Evolutionary conservation across 2,888 invertebrate genomes (phyloP), one percentile per base, ranked within the genome.

Genomic region (Sinodicranocentrus sp.): DNA sequence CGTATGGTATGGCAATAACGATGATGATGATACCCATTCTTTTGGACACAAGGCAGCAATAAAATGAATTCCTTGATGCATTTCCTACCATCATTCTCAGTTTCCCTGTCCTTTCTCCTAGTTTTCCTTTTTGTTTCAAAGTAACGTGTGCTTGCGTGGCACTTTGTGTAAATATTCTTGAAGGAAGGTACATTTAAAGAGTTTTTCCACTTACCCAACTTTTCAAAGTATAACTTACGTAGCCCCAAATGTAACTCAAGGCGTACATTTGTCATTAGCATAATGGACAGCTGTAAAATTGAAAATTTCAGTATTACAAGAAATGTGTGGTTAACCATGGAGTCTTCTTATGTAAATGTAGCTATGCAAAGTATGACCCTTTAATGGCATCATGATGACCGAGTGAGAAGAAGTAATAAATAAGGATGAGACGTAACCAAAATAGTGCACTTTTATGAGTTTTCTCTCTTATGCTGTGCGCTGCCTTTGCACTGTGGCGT

Each of bases 41-140:
- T 43, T 63, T 75, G 75, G 65, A 63, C 75, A 75, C 63, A 63
- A 63, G 63, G 26, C 48, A 75, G 75, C 65, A 75, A 65, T 75
- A 75, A 75, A 75, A 21, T 75, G 39, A 48, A 73, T 73, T 75
- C 75, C 65, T 44, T 65, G 28, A 33, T 75, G 75, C 44, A 63
- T 48, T 52, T 52, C 33, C 3, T 10, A 33, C 33, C 33, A 33
- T 33, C 33, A 3, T 3, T 33, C 33, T 23, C 15, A 19, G 21
- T 23, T 57, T 25, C 25, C 57, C 5, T 2, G 15, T 2, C 0
- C 25, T 57, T 1, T 25, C 13, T 39, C 39, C 39, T 28, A 26
- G 61, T 26, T 19, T 10, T 52, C 13, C 26, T 2, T 21, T 63
- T 63, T 63, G 33, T 33, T 63, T 39, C 33, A 33, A 63, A 33